Percentiles rank a stretch among this genome's conserved stretches.
These are phyloP conservation scores for Drosophila sordidula DNA, from an alignment of 2,888 invertebrate genomes.

Conservation along the genomic window DNA sequence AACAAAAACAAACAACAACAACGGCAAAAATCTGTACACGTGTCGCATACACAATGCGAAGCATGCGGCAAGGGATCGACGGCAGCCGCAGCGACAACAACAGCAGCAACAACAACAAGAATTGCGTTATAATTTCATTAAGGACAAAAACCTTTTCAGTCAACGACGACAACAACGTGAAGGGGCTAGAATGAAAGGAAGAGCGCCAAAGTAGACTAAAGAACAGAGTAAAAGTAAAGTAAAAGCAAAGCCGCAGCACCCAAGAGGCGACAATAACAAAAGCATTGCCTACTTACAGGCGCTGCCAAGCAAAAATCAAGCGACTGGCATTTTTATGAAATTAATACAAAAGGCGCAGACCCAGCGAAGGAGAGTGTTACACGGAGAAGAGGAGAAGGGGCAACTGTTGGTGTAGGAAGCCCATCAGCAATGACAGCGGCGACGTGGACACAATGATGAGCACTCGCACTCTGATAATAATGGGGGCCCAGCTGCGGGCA, in stretches of 20 bases:
- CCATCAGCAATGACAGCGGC: conserved; percentile 44
- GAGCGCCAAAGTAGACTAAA: conserved; percentile 28
- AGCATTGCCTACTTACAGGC: conserved; percentile 66
- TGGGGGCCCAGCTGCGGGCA: conserved; percentile 39
- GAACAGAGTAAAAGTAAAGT: conserved; percentile 20
- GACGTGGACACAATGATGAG: conserved; percentile 64
- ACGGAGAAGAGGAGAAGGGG: no score
- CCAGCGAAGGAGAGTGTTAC: no score
- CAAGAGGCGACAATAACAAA: conserved; percentile 64
- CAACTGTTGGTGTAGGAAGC: neutral
- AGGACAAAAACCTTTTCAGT: conserved; percentile 72
- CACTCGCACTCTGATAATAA: conserved; percentile 53
- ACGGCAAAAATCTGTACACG: conserved; percentile 51
- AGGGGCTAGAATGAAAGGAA: conserved; percentile 16
- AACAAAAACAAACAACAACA: conserved; percentile 14
- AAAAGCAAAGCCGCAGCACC: conserved; percentile 36
- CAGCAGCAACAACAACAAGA: conserved; percentile 41
- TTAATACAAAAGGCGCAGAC: conserved; percentile 69
- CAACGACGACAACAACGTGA: conserved; percentile 35
- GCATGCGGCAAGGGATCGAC: conserved; percentile 30
- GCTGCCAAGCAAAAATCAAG: conserved; percentile 68
- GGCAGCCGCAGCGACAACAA: conserved; percentile 15
- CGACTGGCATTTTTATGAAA: conserved; percentile 77
- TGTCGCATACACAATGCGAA: conserved; percentile 57
- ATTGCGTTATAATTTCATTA: conserved; percentile 81